A percentile compares a stretch with the other conserved stretches of the same genome.
phyloP scores from a whole-genome alignment of 2,888 invertebrate species.

The Abscondita cerata region DNA sequence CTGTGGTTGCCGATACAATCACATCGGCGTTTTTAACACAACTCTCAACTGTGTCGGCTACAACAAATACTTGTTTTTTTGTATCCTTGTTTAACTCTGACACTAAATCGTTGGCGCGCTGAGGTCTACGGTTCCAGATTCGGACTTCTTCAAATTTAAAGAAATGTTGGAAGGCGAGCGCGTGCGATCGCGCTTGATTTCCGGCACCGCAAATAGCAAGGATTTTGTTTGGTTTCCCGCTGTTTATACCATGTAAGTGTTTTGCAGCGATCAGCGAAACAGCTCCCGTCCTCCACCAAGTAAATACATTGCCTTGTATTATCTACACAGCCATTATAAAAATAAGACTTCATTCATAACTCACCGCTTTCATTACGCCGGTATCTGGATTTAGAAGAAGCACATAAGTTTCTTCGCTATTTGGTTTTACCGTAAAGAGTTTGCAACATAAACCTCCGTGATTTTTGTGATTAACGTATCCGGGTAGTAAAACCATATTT shows the following conservation, averaged over 20 bases:
- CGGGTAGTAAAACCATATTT: constrained; percentile 58
- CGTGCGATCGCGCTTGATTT: constrained; percentile 62
- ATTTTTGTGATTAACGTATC: constrained; percentile 53
- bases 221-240: constrained; percentile 42
- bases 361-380: constrained; percentile 58
- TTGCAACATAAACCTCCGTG: constrained; percentile 58
- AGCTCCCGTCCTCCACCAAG: constrained; percentile 66
- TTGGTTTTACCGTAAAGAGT: constrained; percentile 58
- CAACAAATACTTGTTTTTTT: constrained; percentile 33
- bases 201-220: constrained; percentile 64
- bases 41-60: constrained; percentile 52
- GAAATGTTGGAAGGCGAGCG: constrained; percentile 59
- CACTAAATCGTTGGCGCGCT: constrained; percentile 53
- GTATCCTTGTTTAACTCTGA: constrained; percentile 48
- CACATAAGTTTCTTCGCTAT: constrained; percentile 56
- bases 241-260: constrained; percentile 54
- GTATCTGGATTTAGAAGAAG: constrained; percentile 57
- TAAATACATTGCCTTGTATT: constrained; percentile 63
- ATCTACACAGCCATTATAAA: constrained; percentile 45
- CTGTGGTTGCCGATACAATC: constrained; percentile 66
- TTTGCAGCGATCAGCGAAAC: constrained; percentile 65
- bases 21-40: constrained; percentile 67
- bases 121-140: constrained; percentile 64
- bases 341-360: constrained; percentile 6
- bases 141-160: constrained; percentile 60